Conservation (phyloP, 1,140 invertebrate species). For the Tachypleus tridentatus region DNA sequence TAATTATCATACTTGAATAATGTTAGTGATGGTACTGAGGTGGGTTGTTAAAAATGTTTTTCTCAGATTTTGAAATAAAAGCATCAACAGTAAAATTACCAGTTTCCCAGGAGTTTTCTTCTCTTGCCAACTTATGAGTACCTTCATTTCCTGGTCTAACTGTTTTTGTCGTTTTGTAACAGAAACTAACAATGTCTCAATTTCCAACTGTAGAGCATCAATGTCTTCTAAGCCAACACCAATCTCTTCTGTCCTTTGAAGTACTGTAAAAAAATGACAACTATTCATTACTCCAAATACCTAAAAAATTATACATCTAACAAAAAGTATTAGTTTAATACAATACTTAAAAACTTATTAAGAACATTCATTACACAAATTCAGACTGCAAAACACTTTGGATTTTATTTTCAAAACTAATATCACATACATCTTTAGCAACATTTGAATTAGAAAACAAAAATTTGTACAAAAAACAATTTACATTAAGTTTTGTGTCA, state of each 20-base stretch:
- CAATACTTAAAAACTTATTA: constrained; percentile 35
- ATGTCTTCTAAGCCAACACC: constrained; percentile 62
- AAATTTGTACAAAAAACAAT: too few species aligned
- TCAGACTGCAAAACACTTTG: too few species aligned
- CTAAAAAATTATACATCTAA: constrained; percentile 4
- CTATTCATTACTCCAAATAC: neutral
- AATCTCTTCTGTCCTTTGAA: constrained; percentile 47
- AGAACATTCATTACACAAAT: constrained; percentile 38
- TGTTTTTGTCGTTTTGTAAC: constrained; percentile 60
- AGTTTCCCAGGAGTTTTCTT: neutral
- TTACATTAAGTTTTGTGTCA: too few species aligned
- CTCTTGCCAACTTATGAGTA: constrained; percentile 2
- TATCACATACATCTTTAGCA: too few species aligned
- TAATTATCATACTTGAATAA: too few species aligned
- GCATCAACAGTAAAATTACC: too few species aligned
- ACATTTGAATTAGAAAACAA: too few species aligned
- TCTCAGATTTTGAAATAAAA: too few species aligned
- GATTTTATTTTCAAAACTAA: too few species aligned
- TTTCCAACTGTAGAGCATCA: constrained; percentile 67
- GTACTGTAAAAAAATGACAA: constrained; percentile 33
- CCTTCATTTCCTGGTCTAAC: constrained; percentile 52
- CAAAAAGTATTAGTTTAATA: constrained; percentile 39
- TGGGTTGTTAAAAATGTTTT: too few species aligned
- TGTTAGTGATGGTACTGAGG: too few species aligned
- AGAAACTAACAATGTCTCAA: constrained; percentile 73